Evolutionary conservation across 1,140 invertebrate genomes (phyloP).

Genomic region (Lethrus apterus): DNA sequence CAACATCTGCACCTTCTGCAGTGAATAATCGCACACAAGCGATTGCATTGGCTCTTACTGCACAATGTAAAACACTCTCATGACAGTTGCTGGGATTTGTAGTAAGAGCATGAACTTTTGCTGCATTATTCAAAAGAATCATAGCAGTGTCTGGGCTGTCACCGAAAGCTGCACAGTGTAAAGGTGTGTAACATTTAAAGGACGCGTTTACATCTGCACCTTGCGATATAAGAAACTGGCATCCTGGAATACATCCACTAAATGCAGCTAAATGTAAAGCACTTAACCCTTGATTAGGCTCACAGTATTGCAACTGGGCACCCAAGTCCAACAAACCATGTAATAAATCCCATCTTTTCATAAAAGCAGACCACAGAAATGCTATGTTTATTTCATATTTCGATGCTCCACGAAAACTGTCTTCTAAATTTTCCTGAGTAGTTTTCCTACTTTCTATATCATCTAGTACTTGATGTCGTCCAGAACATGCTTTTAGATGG

Average conservation of each 20-base stretch:
- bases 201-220: slow-evolving; percentile 60
- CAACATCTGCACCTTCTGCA: slow-evolving; percentile 59
- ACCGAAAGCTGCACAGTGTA: slow-evolving; percentile 75
- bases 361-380: slow-evolving; percentile 62
- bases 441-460: slow-evolving; percentile 60
- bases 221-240: slow-evolving; percentile 57
- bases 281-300: slow-evolving; percentile 58
- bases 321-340: slow-evolving; percentile 52
- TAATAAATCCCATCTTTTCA: slow-evolving; percentile 57
- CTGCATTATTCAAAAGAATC: slow-evolving; percentile 59
- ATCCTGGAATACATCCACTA: slow-evolving; percentile 62
- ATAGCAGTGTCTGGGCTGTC: slow-evolving; percentile 65
- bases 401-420: slow-evolving; percentile 46
- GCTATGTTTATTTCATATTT: slow-evolving; percentile 60
- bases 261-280: slow-evolving; percentile 70
- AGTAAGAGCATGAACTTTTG: slow-evolving; percentile 46
- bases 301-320: slow-evolving; percentile 60
- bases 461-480: slow-evolving; percentile 57
- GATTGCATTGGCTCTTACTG: slow-evolving; percentile 64
- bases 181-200: slow-evolving; percentile 61
- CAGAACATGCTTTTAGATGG: slow-evolving; percentile 58
- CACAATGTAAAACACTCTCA: slow-evolving; percentile 69
- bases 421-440: slow-evolving; percentile 46
- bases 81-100: slow-evolving; percentile 54
- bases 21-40: slow-evolving; percentile 67